Conservation (phyloP, 2,888 invertebrate species). For the Agriopis aurantiaria region DNA sequence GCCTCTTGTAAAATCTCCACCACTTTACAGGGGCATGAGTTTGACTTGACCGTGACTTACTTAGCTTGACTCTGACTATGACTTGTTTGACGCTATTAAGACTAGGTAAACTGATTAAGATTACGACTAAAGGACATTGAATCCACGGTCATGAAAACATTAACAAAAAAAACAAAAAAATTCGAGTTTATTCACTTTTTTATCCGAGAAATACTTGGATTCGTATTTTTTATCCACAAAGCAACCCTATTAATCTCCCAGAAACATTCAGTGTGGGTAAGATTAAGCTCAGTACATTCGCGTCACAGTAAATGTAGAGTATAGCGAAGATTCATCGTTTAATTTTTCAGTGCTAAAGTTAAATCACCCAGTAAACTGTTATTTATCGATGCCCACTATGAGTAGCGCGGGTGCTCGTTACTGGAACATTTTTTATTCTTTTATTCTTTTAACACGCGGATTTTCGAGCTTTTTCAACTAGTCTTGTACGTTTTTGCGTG, state of each 20-base stretch:
- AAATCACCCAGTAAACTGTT: slow-evolving; percentile 65
- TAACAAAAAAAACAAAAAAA: too few relatives aligned
- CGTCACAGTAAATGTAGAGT: slow-evolving; percentile 47
- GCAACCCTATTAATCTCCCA: slow-evolving; percentile 16
- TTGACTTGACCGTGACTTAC: too few relatives aligned
- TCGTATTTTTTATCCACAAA: background rate
- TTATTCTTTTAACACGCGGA: slow-evolving; percentile 48
- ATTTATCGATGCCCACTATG: slow-evolving; percentile 65
- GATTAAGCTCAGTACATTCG: slow-evolving; percentile 38
- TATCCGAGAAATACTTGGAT: too few relatives aligned
- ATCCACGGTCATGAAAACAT: too few relatives aligned
- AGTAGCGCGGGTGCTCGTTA: slow-evolving; percentile 63
- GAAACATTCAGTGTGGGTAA: slow-evolving; percentile 30
- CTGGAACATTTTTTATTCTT: slow-evolving; percentile 57
- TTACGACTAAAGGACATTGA: too few relatives aligned
- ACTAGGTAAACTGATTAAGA: too few relatives aligned
- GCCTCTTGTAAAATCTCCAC: too few relatives aligned
- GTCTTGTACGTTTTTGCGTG: slow-evolving; percentile 39
- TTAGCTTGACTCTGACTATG: too few relatives aligned
- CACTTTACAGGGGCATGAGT: too few relatives aligned
- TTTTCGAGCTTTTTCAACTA: slow-evolving; percentile 53
- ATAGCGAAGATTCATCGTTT: slow-evolving; percentile 65
- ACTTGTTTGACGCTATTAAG: too few relatives aligned
- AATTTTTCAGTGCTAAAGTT: slow-evolving; percentile 73
- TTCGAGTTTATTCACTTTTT: too few relatives aligned